Evolutionary conservation across 2,113 vertebrate genomes (phyloP), one percentile per base, ranked within the genome.

Genomic region (Atherinomorus stipes): DNA sequence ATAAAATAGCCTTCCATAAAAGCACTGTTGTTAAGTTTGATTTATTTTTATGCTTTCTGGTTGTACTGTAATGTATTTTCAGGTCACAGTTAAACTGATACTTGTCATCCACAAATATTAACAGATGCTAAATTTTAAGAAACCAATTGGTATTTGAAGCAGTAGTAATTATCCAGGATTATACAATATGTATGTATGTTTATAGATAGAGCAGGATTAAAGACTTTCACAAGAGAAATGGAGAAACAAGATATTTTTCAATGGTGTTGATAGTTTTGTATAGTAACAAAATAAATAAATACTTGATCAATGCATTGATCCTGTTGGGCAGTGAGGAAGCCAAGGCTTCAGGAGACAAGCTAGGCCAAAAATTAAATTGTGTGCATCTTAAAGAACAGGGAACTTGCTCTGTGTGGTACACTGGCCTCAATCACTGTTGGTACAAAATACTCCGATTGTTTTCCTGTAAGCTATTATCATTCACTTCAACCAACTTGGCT

Each of bases 1-100:
- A 88, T 90, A 89, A 91, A 91, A 85, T 49, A 71, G 79, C 25
- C 22, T 64, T 19, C 26, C 61, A 70, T n/a, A 64, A 74, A 85
- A 56, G 25, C 1, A 28, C 40, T 59, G 62, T 74, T 0, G 53
- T 83, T 21, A 19, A 45, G 50, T 78, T 64, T 56, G 7, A 19
- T 42, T 52, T 37, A 8, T 52, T 5, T 0, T 3, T 45, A 12
- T 10, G 1, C 15, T 42, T 22, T 1, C 1, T 49, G 4, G 6
- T 49, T 56, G 5, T 28, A 7, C 11, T 28, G n/a, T 28, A 54
- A 31, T 38, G 19, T 19, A 19, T 31, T 65, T 22, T 49, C 11
- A 53, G 16, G 37, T 28, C 1, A 6, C 31, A 7, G 31, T 34
- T 34, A 34, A 34, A 34, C 31, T 34, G 31, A 34, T 34, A 34